Evolutionary conservation across 2,113 vertebrate genomes (phyloP).

Genomic region (Helogale parvula): DNA sequence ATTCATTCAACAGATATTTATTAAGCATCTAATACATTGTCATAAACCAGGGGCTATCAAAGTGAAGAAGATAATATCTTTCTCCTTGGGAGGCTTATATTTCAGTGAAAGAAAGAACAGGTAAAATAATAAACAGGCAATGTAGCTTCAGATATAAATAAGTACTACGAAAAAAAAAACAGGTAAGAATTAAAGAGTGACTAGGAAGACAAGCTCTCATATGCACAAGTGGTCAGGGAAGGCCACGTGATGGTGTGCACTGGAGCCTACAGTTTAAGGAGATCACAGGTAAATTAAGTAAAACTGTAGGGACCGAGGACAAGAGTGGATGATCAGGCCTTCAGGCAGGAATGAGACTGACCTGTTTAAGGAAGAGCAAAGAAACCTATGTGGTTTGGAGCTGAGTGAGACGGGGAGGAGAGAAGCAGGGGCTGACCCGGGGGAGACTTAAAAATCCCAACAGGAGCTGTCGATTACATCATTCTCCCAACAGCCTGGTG

Average conservation of each 20-base stretch:
- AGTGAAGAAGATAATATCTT: background rate
- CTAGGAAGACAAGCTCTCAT: background rate
- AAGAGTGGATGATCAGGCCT: background rate
- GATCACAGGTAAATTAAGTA: background rate
- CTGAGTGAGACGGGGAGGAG: background rate
- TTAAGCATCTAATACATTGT: background rate
- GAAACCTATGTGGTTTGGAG: rapidly evolving
- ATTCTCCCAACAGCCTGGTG: background rate
- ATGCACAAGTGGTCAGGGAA: background rate
- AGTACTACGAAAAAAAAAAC: background rate
- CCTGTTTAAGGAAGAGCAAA: background rate
- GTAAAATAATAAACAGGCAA: background rate
- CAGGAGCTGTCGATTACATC: background rate
- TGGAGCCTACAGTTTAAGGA: background rate
- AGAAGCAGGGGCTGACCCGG: rapidly evolving
- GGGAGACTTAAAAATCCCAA: background rate
- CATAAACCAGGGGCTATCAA: background rate
- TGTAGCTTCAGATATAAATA: background rate
- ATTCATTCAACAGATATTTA: background rate
- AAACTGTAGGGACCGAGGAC: background rate
- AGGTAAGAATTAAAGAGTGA: background rate
- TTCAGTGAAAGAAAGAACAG: background rate
- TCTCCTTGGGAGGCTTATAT: background rate
- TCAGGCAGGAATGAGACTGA: background rate
- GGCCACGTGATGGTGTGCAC: rapidly evolving